Conservation (phyloP, 2,797 vertebrate genomes). For the Podarcis lilfordi region DNA sequence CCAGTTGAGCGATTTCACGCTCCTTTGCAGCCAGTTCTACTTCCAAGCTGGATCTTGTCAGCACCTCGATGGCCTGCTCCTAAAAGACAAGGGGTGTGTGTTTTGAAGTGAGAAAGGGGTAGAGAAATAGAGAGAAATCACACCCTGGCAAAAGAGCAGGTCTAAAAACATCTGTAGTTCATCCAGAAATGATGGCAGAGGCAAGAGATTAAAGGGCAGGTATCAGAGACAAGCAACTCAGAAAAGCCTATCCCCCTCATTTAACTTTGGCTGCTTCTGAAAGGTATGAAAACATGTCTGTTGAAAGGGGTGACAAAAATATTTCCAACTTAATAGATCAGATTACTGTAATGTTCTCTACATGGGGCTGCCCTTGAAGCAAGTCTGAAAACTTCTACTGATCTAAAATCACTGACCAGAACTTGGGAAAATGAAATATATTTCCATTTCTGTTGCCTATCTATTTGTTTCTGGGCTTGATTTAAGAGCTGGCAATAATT, state of each 20-base stretch:
- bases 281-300: neutral
- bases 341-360: neutral
- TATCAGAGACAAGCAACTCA: no score
- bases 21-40: slow-evolving; percentile 96
- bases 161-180: neutral
- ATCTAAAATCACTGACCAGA: neutral
- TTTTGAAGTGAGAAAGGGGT: neutral
- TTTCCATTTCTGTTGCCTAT: neutral
- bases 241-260: neutral
- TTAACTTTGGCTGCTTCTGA: neutral
- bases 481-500: neutral
- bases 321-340: neutral
- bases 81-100: slow-evolving; percentile 43
- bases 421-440: neutral
- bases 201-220: neutral
- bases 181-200: neutral
- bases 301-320: neutral
- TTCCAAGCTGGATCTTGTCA: slow-evolving; percentile 90
- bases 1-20: slow-evolving; percentile 93
- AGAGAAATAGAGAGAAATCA: neutral
- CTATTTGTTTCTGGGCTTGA: neutral
- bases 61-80: slow-evolving; percentile 88
- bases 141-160: neutral
- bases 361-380: neutral
- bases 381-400: neutral